Evolutionary conservation across 2,888 invertebrate species (phyloP), one percentile per base, ranked within the genome.

Genomic region (Dynastes grantii): DNA sequence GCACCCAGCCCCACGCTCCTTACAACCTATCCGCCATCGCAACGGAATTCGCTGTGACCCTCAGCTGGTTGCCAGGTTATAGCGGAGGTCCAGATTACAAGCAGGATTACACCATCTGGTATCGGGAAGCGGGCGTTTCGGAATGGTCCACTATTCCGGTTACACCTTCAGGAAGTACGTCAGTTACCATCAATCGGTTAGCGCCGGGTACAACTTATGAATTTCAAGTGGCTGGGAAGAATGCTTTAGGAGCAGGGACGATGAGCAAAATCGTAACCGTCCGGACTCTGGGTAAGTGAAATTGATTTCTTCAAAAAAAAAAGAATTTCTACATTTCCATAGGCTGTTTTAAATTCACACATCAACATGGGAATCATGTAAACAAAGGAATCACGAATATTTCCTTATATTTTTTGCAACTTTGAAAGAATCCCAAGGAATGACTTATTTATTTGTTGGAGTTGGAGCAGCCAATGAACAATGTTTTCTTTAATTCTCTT

Each of bases 1-100:
- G 97, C 37, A 98, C 98, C 16, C 97, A 98, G 86, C 98, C 98
- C 16, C 98, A 98, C 90, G 98, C 98, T 63, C 98, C 98, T 0
- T 97, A 97, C 91, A 98, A 98, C 90, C 93, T 98, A 80, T 95
- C 96, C 37, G 97, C 96, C 55, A 94, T 94, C 67, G 95, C 97
- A 63, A 95, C 95, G 0, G 95, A 97, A 90, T 97, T 97, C 89
- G 94, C 96, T 80, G 97, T 98, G 80, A 96, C 96, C 75, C 90
- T 98, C 78, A 93, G 93, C 81, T 98, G 98, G 98, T 91, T 97
- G 88, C 98, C 98, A 11, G 98, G 97, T 2, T 96, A 98, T 89
- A 97, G 97, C 85, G 98, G 98, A 67, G 98, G 98, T 32, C 96
- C 96, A 13, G 96, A 97, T 90, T 97, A 96, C 90, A 96, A 96